Percentiles rank a stretch among this genome's conserved stretches.
These are phyloP conservation scores for Spinus pinus DNA, from an alignment of 2,797 vertebrate species.

Conservation along the genomic window DNA sequence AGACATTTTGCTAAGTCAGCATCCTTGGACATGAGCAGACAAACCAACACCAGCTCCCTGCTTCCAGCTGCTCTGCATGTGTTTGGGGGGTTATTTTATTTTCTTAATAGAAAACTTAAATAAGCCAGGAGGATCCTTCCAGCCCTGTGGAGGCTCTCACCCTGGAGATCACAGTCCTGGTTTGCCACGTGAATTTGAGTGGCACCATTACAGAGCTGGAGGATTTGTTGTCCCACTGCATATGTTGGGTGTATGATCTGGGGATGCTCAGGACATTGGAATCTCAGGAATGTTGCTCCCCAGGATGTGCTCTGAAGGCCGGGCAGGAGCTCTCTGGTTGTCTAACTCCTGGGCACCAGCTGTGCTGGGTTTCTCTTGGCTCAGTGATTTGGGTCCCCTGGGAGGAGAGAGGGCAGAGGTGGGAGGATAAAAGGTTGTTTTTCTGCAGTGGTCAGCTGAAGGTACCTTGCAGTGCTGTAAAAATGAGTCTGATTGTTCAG, in stretches of 20 bases:
- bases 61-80: neutral
- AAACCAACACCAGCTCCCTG: neutral
- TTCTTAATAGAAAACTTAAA: neutral
- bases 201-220: neutral
- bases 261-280: neutral
- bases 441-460: neutral
- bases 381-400: neutral
- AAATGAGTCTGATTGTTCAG: neutral
- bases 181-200: rapidly evolving
- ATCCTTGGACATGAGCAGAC: neutral
- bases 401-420: neutral
- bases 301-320: neutral
- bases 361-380: slow-evolving; percentile 5
- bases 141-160: neutral
- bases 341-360: neutral
- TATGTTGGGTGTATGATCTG: neutral
- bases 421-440: neutral
- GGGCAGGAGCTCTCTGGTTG: rapidly evolving
- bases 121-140: neutral
- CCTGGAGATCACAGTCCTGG: neutral
- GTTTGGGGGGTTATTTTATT: neutral
- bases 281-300: neutral
- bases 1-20: neutral
- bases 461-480: neutral
- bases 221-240: neutral